Evolutionary conservation across 1,140 invertebrate species (phyloP).

Genomic region (Tachypleus tridentatus): DNA sequence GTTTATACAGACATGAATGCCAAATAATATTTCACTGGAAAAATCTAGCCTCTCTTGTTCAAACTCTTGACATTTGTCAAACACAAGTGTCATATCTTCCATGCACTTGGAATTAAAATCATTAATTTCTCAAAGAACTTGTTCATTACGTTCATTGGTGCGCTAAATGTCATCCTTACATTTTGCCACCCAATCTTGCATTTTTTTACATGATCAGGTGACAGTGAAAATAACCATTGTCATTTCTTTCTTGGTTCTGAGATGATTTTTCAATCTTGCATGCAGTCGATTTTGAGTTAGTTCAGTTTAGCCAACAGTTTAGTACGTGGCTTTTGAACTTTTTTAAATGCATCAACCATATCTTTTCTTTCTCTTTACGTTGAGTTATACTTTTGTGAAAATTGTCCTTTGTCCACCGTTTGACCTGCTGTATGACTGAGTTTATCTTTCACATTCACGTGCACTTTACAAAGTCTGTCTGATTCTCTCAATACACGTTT

Average conservation of each 20-base stretch:
- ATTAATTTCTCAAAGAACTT: slow-evolving; percentile 81
- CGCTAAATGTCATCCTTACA: slow-evolving; percentile 87
- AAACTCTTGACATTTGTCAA: slow-evolving; percentile 91
- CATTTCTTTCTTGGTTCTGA: slow-evolving; percentile 92
- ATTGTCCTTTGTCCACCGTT: no score
- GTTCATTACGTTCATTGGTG: slow-evolving; percentile 83
- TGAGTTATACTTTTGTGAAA: no score
- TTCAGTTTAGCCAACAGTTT: slow-evolving; percentile 86
- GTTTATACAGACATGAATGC: slow-evolving; percentile 84
- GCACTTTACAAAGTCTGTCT: no score
- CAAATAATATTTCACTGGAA: slow-evolving; percentile 88
- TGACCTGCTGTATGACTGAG: no score
- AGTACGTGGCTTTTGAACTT: slow-evolving; percentile 82
- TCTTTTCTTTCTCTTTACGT: no score
- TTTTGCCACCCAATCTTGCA: slow-evolving; percentile 86
- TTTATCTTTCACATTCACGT: no score
- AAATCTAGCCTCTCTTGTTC: slow-evolving; percentile 83
- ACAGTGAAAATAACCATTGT: slow-evolving; percentile 83
- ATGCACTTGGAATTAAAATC: slow-evolving; percentile 94
- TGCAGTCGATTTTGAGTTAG: slow-evolving; percentile 79
- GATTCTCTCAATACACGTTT: no score
- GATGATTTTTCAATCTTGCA: slow-evolving; percentile 92
- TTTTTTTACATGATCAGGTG: slow-evolving; percentile 93
- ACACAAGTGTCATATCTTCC: slow-evolving; percentile 88
- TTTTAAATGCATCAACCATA: no score